These are phyloP conservation scores for Plumapathes pennacea DNA, from an alignment of 92 coral and sea anemone species.

Conservation along the genomic window DNA sequence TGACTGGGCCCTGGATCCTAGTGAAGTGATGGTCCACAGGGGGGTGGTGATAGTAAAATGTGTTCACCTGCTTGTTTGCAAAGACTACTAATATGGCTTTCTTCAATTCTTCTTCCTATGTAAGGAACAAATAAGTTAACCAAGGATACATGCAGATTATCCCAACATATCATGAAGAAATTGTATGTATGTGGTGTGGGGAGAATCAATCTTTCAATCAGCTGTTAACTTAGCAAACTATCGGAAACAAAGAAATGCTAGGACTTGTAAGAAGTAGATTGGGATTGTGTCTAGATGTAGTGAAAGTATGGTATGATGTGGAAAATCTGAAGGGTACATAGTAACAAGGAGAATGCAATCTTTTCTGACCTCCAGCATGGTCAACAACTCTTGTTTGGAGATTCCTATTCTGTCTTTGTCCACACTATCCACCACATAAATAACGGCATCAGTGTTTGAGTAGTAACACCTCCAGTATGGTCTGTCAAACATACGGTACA, in stretches of 20 bases:
- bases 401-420: slow-evolving; percentile 95
- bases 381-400: slow-evolving; percentile 92
- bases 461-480: slow-evolving; percentile 99
- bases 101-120: slow-evolving; percentile 94
- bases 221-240: neutral
- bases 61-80: slow-evolving; percentile 93
- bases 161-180: no score
- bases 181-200: no score
- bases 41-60: neutral
- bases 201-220: no score
- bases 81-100: slow-evolving; percentile 90
- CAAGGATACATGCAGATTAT: no score
- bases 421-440: slow-evolving; percentile 94
- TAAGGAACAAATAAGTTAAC: neutral
- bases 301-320: no score
- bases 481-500: no score
- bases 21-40: no score
- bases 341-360: no score
- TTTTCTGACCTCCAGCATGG: slow-evolving; percentile 84
- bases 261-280: neutral
- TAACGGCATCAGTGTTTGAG: slow-evolving; percentile 97
- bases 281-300: neutral
- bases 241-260: neutral
- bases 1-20: no score
- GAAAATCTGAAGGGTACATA: no score